phyloP scores from a whole-genome alignment of 2,113 vertebrate genomes.

The Bubo scandiacus region DNA sequence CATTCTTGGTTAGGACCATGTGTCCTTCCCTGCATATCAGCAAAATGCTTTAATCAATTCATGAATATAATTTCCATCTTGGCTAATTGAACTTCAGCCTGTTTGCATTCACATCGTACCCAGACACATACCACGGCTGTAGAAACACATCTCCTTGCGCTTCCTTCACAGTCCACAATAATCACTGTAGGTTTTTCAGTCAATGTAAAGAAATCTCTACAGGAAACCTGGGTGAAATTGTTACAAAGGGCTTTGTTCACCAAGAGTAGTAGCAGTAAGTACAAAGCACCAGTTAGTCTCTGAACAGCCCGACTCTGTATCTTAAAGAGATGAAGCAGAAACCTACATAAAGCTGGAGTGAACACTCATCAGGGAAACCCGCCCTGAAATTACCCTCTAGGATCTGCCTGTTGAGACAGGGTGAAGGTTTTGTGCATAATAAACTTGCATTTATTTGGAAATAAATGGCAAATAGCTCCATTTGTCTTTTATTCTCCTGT shows the following conservation, averaged over 20 bases:
- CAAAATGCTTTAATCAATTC: background rate
- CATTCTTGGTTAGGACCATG: fast-evolving
- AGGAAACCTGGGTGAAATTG: background rate
- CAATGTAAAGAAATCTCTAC: background rate
- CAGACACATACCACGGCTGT: background rate
- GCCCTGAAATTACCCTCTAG: background rate
- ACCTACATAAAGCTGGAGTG: background rate
- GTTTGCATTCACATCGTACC: fast-evolving
- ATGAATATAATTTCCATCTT: background rate
- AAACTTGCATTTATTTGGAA: background rate
- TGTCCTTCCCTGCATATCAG: background rate
- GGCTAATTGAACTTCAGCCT: background rate
- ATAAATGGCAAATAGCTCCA: background rate
- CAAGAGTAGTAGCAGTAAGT: background rate
- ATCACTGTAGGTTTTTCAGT: background rate
- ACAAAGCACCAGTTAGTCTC: background rate
- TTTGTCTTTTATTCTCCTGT: background rate
- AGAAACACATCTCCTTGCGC: background rate
- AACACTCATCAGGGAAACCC: background rate
- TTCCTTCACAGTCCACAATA: background rate
- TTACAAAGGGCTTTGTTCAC: background rate
- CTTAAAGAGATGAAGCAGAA: background rate
- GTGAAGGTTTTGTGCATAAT: background rate
- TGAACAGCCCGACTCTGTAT: background rate
- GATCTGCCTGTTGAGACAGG: background rate